phyloP scores from a whole-genome alignment of 2,113 vertebrate species.

The Eurypyga helias region DNA sequence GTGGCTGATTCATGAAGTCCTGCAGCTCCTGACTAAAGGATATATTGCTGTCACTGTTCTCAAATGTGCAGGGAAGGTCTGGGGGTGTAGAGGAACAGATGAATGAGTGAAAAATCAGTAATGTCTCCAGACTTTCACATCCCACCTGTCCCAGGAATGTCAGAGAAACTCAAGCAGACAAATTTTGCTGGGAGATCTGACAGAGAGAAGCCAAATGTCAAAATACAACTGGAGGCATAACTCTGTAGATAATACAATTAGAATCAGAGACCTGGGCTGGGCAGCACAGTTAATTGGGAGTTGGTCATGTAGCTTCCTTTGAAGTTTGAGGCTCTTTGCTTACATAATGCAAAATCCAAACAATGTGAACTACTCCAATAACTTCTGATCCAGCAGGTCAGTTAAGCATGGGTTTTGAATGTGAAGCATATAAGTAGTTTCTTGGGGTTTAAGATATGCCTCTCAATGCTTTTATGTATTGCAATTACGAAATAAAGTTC shows the following conservation, averaged over 20 bases:
- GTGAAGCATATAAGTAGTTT: not conserved
- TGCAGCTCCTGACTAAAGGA: not conserved
- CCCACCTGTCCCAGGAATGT: not conserved
- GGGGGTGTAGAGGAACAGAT: not conserved
- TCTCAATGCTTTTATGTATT: not conserved
- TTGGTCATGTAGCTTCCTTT: not conserved
- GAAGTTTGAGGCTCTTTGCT: not conserved
- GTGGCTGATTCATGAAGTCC: not conserved
- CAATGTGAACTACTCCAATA: not conserved
- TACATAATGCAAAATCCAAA: not conserved
- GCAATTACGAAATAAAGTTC: not conserved
- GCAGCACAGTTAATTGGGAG: not conserved
- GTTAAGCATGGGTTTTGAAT: not conserved
- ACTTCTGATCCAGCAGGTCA: not conserved
- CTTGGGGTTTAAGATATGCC: not conserved
- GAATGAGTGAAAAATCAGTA: not conserved
- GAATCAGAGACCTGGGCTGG: not conserved
- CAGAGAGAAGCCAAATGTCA: not conserved
- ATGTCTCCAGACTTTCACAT: not conserved
- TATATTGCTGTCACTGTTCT: not conserved
- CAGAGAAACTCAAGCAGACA: not conserved
- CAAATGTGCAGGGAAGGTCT: not conserved
- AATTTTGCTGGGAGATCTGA: not conserved
- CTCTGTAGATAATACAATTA: not conserved
- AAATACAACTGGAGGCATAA: not conserved